phyloP scores from a whole-genome alignment of 1,140 invertebrate genomes.

The Diploscapter pachys region DNA sequence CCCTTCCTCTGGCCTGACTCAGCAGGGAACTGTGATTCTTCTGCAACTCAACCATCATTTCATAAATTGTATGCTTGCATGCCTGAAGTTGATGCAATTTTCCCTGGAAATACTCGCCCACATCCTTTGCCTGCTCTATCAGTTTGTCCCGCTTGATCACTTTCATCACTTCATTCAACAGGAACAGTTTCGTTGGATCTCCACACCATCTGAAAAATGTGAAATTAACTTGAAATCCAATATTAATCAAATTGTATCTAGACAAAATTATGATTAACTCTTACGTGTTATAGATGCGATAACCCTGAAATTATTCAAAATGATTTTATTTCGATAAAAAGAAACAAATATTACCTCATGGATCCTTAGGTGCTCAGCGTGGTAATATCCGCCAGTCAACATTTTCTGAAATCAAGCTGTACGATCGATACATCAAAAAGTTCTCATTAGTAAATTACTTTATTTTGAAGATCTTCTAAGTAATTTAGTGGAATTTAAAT shows the following conservation, averaged over 20 bases:
- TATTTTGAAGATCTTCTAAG: too few relatives aligned
- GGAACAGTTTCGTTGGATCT: constrained; percentile 85
- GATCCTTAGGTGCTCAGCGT: too few relatives aligned
- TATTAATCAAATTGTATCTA: too few relatives aligned
- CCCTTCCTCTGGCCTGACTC: constrained; percentile 69
- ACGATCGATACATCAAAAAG: too few relatives aligned
- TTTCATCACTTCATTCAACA: constrained; percentile 79
- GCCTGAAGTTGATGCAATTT: constrained; percentile 67
- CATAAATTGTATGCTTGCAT: constrained; percentile 32
- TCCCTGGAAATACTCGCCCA: constrained; percentile 75
- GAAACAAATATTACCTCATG: constrained; percentile 54
- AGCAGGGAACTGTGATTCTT: constrained; percentile 12
- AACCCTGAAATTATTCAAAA: constrained; percentile 64
- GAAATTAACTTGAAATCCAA: too few relatives aligned
- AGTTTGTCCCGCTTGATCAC: constrained; percentile 81
- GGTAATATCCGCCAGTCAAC: constrained; percentile 88
- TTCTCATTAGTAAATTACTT: too few relatives aligned
- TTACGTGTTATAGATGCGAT: constrained; percentile 88
- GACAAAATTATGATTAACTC: too few relatives aligned
- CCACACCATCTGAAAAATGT: constrained; percentile 76
- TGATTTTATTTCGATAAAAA: too few relatives aligned
- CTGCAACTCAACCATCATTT: constrained; percentile 16
- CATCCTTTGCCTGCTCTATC: constrained; percentile 71
- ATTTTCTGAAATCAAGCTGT: constrained; percentile 69
- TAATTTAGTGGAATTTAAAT: too few relatives aligned